These are phyloP conservation scores for Leptarthrus brevirostris DNA, from an alignment of 2,888 invertebrate species.

Conservation along the genomic window DNA sequence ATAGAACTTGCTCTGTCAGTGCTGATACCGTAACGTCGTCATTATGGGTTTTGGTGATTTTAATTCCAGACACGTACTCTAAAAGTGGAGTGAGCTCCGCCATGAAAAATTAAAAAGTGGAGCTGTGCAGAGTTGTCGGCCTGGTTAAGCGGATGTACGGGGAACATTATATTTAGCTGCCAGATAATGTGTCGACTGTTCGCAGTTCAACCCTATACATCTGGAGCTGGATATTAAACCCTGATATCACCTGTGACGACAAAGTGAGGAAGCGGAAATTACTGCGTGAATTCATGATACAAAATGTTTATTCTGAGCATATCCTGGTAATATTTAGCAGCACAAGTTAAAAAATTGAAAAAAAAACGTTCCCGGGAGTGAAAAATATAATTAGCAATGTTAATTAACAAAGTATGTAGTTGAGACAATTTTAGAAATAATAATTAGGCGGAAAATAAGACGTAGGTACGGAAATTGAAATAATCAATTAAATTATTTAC, in stretches of 20 bases:
- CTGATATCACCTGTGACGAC: conserved; percentile 5
- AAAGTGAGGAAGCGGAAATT: conserved; percentile 35
- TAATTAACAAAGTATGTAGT: no score
- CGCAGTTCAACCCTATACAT: conserved; percentile 20
- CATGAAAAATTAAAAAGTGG: conserved; percentile 36
- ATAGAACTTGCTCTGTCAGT: conserved; percentile 4
- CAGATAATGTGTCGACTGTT: conserved; percentile 41
- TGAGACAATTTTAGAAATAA: no score
- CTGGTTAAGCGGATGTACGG: conserved; percentile 3
- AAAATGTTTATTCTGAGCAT: no score
- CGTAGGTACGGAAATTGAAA: no score
- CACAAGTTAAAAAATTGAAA: no score
- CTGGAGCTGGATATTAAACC: not conserved
- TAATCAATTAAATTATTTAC: no score
- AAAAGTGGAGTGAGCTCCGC: conserved; percentile 5
- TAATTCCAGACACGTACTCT: conserved; percentile 21
- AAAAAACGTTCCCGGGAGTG: no score
- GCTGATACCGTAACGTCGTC: conserved; percentile 29
- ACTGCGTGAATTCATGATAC: conserved; percentile 6
- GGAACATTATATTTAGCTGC: conserved; percentile 8
- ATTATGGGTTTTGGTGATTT: conserved; percentile 28
- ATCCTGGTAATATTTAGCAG: no score
- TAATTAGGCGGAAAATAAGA: no score
- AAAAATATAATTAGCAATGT: no score
- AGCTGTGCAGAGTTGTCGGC: not conserved